Evolutionary conservation across 2,113 vertebrate species (phyloP).

Genomic region (Lucifuga dentata): DNA sequence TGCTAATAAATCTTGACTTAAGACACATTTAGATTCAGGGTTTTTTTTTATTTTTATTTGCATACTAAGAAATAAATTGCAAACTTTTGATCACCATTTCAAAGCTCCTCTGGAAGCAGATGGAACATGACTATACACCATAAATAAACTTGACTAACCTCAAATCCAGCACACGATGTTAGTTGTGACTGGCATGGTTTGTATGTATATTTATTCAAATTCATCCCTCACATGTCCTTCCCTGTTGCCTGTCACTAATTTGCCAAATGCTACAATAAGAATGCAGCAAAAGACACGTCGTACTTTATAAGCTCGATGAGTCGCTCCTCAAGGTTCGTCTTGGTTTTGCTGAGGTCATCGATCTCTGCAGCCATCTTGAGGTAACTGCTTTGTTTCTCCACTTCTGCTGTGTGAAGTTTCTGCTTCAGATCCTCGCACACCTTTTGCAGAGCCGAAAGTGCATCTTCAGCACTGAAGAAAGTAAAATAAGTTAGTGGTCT

Average conservation of each 20-base stretch:
- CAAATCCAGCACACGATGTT: too few relatives aligned
- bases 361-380: slow-evolving; percentile 88
- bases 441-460: slow-evolving; percentile 76
- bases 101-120: too few relatives aligned
- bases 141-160: neutral
- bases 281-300: too few relatives aligned
- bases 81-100: neutral
- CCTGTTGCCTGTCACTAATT: too few relatives aligned
- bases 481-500: neutral
- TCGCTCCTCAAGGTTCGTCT: slow-evolving; percentile 91
- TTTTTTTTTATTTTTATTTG: neutral
- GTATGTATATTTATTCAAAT: too few relatives aligned
- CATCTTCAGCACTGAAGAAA: slow-evolving; percentile 82
- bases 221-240: too few relatives aligned
- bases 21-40: neutral
- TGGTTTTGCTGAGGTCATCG: slow-evolving; percentile 91
- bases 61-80: too few relatives aligned
- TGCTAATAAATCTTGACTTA: neutral
- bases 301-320: slow-evolving; percentile 96
- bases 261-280: neutral
- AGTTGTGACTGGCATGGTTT: neutral
- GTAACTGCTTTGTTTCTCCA: slow-evolving; percentile 81
- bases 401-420: slow-evolving; percentile 79
- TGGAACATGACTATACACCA: neutral
- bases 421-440: slow-evolving; percentile 81